These are phyloP conservation scores for Yponomeuta sedellus DNA, from an alignment of 2,888 invertebrate genomes.

Conservation along the genomic window DNA sequence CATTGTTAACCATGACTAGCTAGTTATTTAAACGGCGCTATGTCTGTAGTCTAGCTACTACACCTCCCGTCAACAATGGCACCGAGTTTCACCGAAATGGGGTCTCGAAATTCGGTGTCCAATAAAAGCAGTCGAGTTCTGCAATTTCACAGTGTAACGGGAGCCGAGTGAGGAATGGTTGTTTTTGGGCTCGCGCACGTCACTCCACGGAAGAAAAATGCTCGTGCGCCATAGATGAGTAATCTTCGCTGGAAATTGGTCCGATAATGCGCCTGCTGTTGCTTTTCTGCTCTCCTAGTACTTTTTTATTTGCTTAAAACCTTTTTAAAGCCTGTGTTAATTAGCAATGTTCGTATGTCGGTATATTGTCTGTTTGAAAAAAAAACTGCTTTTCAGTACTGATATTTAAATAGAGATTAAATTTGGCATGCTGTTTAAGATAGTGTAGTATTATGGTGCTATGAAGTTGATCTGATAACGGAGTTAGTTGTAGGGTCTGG, in stretches of 20 bases:
- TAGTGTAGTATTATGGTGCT: too few relatives aligned
- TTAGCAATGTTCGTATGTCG: too few relatives aligned
- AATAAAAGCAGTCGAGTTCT: constrained; percentile 12
- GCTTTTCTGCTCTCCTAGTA: neutral
- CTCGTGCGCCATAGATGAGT: neutral
- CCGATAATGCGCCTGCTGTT: neutral
- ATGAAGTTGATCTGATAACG: too few relatives aligned
- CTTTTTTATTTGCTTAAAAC: neutral
- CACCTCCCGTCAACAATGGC: neutral
- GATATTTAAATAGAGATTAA: too few relatives aligned
- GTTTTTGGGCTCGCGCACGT: constrained; percentile 9
- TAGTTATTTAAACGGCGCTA: neutral
- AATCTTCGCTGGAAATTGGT: neutral
- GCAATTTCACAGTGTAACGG: constrained; percentile 14
- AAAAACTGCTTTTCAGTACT: too few relatives aligned
- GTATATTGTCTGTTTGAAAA: too few relatives aligned
- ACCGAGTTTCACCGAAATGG: constrained; percentile 9
- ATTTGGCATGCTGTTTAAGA: too few relatives aligned
- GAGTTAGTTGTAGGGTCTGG: too few relatives aligned
- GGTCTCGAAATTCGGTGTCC: constrained; percentile 16
- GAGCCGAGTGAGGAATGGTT: constrained; percentile 8
- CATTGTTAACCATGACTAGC: too few relatives aligned
- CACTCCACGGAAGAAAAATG: constrained; percentile 4
- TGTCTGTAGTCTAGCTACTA: neutral
- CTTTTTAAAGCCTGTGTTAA: too few relatives aligned